Evolutionary conservation across 2,797 vertebrate genomes (phyloP).

Genomic region (Melanotaenia pygmaea): DNA sequence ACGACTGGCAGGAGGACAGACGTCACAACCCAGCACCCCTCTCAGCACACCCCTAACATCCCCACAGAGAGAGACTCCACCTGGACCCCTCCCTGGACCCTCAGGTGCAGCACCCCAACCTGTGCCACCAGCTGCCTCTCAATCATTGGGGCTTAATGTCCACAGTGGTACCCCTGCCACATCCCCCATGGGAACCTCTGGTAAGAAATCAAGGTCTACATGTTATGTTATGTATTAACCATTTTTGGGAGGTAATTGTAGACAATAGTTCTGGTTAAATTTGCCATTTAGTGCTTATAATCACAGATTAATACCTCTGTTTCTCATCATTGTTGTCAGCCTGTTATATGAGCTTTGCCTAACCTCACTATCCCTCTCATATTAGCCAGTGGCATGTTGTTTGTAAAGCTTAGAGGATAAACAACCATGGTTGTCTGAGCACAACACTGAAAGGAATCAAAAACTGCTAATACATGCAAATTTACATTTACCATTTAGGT

Average conservation of each 20-base stretch:
- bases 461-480: conserved; percentile 3
- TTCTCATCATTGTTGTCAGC: not conserved
- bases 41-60: conserved; percentile 95
- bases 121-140: conserved; percentile 88
- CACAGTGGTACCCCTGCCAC: conserved; percentile 97
- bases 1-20: conserved; percentile 93
- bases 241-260: not conserved
- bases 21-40: conserved; percentile 94
- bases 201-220: conserved; percentile 75
- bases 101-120: conserved; percentile 85
- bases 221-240: not conserved
- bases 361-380: not conserved
- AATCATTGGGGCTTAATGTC: conserved; percentile 90
- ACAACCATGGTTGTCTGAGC: conserved; percentile 13
- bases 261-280: not conserved
- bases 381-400: not conserved
- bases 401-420: conserved; percentile 2
- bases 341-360: conserved; percentile 1
- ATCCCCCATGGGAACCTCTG: conserved; percentile 95
- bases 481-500: conserved; percentile 33
- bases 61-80: conserved; percentile 96
- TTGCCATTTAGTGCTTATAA: conserved; percentile 9
- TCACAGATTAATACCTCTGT: conserved; percentile 10
- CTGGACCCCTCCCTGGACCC: conserved; percentile 90
- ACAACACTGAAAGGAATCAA: conserved; percentile 13